Conservation (phyloP, 2,113 vertebrate genomes). For the Neodontobutis hainanensis region DNA sequence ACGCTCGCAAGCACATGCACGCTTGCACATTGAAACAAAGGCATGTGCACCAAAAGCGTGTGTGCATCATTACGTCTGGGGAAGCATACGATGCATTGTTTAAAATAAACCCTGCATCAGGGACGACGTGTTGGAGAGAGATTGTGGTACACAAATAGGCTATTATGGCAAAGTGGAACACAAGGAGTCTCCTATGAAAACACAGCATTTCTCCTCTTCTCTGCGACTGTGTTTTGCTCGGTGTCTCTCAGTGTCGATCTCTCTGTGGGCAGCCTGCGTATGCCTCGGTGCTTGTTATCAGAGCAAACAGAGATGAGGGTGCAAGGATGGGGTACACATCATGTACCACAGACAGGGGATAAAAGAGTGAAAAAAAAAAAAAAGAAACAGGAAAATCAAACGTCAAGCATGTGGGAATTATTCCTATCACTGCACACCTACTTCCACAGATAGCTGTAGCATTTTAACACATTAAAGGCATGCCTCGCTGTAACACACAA, state of each 20-base stretch:
- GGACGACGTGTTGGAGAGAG: constrained; percentile 62
- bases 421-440: constrained; percentile 29
- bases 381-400: constrained; percentile 51
- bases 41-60: background rate
- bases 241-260: constrained; percentile 22
- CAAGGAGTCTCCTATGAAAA: constrained; percentile 67
- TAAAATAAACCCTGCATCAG: constrained; percentile 74
- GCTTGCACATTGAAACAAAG: background rate
- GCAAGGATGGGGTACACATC: constrained; percentile 52
- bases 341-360: constrained; percentile 44
- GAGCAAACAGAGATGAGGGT: constrained; percentile 68
- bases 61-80: constrained; percentile 53
- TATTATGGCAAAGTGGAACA: constrained; percentile 73
- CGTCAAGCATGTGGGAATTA: constrained; percentile 24
- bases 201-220: constrained; percentile 38
- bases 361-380: constrained; percentile 34
- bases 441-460: constrained; percentile 44
- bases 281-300: constrained; percentile 61
- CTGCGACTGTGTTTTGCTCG: constrained; percentile 7
- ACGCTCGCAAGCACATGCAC: constrained; percentile 9
- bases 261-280: constrained; percentile 51
- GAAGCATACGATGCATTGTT: constrained; percentile 65
- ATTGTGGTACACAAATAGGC: constrained; percentile 72
- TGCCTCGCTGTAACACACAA: background rate
- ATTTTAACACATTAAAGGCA: constrained; percentile 42